Evolutionary conservation across 2,888 invertebrate species (phyloP).

Genomic region (Dioctria linearis): DNA sequence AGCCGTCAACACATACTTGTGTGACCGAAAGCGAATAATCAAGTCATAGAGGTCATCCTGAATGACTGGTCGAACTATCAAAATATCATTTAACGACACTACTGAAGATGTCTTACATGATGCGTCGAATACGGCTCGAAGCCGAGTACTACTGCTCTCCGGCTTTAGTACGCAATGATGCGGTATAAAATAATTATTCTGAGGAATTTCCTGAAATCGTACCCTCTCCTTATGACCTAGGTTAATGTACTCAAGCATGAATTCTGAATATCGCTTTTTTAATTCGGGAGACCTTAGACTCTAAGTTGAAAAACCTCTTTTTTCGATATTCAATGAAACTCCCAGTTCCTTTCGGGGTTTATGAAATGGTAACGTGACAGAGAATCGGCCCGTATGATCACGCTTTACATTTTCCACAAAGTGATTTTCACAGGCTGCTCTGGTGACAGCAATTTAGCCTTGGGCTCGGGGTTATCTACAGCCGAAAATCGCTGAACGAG

Average conservation of each 20-base stretch:
- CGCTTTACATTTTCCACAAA: not conserved
- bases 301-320: not conserved
- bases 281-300: not conserved
- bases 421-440: constrained; percentile 4
- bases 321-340: not conserved
- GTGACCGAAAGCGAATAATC: constrained; percentile 62
- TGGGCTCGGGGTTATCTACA: not conserved
- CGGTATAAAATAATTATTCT: no score
- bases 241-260: constrained; percentile 3
- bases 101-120: constrained; percentile 63
- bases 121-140: no score
- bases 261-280: not conserved
- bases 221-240: constrained; percentile 44
- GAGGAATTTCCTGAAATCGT: not conserved
- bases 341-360: not conserved
- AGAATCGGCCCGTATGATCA: not conserved
- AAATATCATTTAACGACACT: not conserved
- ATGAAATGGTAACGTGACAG: not conserved
- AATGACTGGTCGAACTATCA: no score
- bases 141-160: no score
- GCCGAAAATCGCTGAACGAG: not conserved
- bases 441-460: not conserved
- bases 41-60: constrained; percentile 60
- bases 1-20: no score
- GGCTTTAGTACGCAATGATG: no score